Evolutionary conservation across 2,113 vertebrate genomes (phyloP).

Genomic region (Engraulis encrasicolus): DNA sequence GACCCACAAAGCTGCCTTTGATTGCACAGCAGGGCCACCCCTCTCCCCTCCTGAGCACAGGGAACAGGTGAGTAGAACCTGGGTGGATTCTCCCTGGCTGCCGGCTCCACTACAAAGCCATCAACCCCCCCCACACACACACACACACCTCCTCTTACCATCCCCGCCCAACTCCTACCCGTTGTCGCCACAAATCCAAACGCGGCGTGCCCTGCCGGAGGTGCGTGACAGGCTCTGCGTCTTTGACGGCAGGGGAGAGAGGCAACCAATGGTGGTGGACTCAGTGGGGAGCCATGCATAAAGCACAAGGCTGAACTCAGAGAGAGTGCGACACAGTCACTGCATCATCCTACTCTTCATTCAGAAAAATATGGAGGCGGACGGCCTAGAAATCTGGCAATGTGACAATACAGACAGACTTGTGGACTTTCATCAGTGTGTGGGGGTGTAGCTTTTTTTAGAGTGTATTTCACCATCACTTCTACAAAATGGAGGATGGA

Average conservation of each 20-base stretch:
- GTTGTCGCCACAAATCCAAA: not conserved
- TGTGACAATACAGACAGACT: too few relatives aligned
- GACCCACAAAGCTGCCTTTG: conserved; percentile 31
- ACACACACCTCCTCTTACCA: not conserved
- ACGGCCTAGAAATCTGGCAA: too few relatives aligned
- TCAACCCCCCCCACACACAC: not conserved
- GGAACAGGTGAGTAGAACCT: conserved; percentile 65
- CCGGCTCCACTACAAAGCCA: conserved; percentile 35
- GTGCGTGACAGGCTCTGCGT: not conserved
- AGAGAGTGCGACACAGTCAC: too few relatives aligned
- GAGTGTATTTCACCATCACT: too few relatives aligned
- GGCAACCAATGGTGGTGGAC: not conserved
- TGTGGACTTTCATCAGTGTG: too few relatives aligned
- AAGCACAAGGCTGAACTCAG: too few relatives aligned
- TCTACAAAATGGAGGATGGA: too few relatives aligned
- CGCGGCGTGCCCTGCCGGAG: not conserved
- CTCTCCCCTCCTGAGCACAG: conserved; percentile 53
- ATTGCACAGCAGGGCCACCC: conserved; percentile 38
- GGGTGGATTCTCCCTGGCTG: conserved; percentile 39
- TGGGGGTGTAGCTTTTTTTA: too few relatives aligned
- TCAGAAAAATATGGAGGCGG: too few relatives aligned
- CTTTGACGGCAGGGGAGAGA: not conserved
- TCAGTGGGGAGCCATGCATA: not conserved
- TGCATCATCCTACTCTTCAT: too few relatives aligned
- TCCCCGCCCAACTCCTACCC: not conserved